Percentiles rank a stretch among this genome's conserved stretches.
Evolutionary conservation across 2,797 vertebrate genomes (phyloP).

Genomic region (Anisognathus igniventris): DNA sequence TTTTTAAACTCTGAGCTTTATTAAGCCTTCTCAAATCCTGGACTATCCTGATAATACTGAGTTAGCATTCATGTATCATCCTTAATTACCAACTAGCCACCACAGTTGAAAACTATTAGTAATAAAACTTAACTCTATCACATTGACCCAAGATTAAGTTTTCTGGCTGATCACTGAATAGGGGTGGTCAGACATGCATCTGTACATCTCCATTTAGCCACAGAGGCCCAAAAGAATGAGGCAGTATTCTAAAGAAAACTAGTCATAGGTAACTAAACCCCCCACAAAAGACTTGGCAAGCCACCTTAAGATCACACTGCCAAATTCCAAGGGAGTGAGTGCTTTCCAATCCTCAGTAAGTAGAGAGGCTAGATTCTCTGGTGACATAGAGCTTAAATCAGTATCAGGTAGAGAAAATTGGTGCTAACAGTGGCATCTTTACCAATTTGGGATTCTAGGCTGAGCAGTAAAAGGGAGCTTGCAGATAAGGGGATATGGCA

Average conservation of each 20-base stretch:
- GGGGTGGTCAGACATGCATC: neutral
- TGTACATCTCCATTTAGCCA: conserved; percentile 44
- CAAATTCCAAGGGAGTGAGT: neutral
- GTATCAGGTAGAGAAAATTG: neutral
- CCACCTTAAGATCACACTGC: neutral
- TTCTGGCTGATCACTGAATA: neutral
- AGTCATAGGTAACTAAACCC: conserved; percentile 25
- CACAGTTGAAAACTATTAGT: neutral
- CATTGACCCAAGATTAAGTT: neutral
- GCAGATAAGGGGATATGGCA: neutral
- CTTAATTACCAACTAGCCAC: neutral
- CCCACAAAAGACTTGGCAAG: conserved; percentile 41
- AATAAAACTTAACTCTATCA: neutral
- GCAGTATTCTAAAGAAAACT: conserved; percentile 49
- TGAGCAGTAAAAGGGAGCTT: neutral
- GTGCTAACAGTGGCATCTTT: neutral
- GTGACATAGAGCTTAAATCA: neutral
- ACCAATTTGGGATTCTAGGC: neutral
- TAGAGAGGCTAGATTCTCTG: neutral
- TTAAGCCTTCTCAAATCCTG: neutral
- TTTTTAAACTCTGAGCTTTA: neutral
- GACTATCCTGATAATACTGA: neutral
- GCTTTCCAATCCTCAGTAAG: neutral
- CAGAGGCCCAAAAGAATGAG: neutral
- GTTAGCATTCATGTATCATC: neutral